Percentiles rank a stretch among this genome's conserved stretches.
Conservation (phyloP, 2,888 invertebrate species). For the Monopis laevigella region DNA sequence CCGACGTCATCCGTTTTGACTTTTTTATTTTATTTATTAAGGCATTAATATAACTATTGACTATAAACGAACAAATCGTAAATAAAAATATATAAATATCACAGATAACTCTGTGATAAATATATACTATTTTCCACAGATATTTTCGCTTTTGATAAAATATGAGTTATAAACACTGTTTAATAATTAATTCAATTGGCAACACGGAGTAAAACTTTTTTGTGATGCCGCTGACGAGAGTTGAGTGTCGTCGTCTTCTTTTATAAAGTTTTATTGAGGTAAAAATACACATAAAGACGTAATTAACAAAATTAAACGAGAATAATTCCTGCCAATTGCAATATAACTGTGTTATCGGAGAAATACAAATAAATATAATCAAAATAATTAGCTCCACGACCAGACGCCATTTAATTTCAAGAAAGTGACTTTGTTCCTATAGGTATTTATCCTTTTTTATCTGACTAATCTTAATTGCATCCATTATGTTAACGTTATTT, state of each 20-base stretch:
- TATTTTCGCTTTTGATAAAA: no score
- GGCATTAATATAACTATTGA: no score
- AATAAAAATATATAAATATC: no score
- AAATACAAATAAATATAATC: constrained; percentile 8
- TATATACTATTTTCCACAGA: no score
- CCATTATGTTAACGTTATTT: no score
- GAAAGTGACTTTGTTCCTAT: constrained; percentile 7
- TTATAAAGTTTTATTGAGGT: constrained; percentile 64
- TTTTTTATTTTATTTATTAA: no score
- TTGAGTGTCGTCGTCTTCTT: constrained; percentile 62
- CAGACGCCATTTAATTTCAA: constrained; percentile 9
- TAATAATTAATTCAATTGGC: no score
- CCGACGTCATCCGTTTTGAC: no score
- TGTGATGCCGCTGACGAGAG: constrained; percentile 61
- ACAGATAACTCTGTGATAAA: no score
- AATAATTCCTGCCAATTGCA: neutral
- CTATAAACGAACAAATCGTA: no score
- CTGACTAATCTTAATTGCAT: constrained; percentile 1
- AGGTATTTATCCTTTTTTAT: neutral
- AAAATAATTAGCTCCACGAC: constrained; percentile 1
- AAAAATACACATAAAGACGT: constrained; percentile 18
- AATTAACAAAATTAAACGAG: neutral
- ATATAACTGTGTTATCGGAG: neutral
- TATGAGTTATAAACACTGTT: no score
- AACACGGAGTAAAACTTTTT: no score